Evolutionary conservation across 2,888 invertebrate species (phyloP).

Genomic region (Orthosia gracilis): DNA sequence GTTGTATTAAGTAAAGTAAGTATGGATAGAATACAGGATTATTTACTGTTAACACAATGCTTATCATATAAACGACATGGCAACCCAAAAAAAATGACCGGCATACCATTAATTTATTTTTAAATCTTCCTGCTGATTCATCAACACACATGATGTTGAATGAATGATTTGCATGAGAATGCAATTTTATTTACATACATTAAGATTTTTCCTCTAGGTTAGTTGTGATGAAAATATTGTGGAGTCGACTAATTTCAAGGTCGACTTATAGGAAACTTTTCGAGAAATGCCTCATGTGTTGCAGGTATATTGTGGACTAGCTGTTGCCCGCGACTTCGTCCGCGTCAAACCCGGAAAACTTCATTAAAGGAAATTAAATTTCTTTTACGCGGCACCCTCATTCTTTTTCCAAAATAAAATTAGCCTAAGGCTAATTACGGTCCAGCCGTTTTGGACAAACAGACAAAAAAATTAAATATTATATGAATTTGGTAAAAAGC

Average conservation of each 20-base stretch:
- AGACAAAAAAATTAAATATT: no score
- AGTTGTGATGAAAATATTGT: background rate
- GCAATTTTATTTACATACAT: constrained; percentile 5
- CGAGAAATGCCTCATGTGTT: background rate
- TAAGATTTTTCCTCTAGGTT: background rate
- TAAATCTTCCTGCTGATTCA: background rate
- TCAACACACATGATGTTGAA: background rate
- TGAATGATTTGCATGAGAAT: constrained; percentile 8
- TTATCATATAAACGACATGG: background rate
- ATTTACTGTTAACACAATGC: no score
- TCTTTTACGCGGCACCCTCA: no score
- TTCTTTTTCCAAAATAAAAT: no score
- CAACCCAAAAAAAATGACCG: background rate
- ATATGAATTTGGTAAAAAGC: no score
- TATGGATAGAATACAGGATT: no score
- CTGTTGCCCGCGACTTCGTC: no score
- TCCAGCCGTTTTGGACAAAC: no score
- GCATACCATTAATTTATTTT: background rate
- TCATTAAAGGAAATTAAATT: no score
- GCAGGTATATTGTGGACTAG: background rate
- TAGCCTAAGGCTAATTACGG: no score
- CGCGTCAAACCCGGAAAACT: no score
- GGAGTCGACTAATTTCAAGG: constrained; percentile 1
- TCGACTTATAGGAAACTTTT: background rate
- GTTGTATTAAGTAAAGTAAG: no score